Evolutionary conservation across 2,888 invertebrate species (phyloP).

Genomic region (Torymus tubicola): DNA sequence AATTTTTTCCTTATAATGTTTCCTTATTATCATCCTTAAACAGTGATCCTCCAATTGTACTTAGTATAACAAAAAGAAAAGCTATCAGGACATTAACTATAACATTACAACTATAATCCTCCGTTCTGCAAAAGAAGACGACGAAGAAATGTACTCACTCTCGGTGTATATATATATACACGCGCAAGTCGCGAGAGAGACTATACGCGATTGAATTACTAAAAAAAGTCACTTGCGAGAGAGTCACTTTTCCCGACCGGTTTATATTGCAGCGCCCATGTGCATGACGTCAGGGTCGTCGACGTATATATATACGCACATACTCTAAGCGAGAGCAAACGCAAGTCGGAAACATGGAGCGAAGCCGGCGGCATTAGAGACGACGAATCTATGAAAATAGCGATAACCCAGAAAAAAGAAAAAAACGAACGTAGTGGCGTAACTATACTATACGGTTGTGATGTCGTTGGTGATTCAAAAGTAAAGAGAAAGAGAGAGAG

Average conservation of each 20-base stretch:
- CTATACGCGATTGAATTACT: background rate
- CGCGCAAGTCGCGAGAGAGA: too few relatives aligned
- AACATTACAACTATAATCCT: too few relatives aligned
- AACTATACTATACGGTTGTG: background rate
- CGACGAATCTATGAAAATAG: slow-evolving; percentile 28
- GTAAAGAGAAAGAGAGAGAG: too few relatives aligned
- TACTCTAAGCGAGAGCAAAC: background rate
- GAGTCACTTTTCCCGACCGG: background rate
- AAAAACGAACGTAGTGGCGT: background rate
- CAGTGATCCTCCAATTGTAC: too few relatives aligned
- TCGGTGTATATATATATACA: too few relatives aligned
- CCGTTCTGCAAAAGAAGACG: too few relatives aligned
- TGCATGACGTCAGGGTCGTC: slow-evolving; percentile 19
- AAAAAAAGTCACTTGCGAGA: background rate
- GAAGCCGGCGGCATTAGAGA: slow-evolving; percentile 17
- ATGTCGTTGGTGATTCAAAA: background rate
- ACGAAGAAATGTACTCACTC: too few relatives aligned
- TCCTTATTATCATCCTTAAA: too few relatives aligned
- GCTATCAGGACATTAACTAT: too few relatives aligned
- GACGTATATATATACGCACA: too few relatives aligned
- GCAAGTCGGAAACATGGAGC: background rate
- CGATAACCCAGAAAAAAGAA: slow-evolving; percentile 46
- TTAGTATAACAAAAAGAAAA: too few relatives aligned
- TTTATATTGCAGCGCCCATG: slow-evolving; percentile 1
- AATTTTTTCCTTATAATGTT: too few relatives aligned